phyloP scores from a whole-genome alignment of 2,113 vertebrate genomes.

The Gallinago paraguaiae region DNA sequence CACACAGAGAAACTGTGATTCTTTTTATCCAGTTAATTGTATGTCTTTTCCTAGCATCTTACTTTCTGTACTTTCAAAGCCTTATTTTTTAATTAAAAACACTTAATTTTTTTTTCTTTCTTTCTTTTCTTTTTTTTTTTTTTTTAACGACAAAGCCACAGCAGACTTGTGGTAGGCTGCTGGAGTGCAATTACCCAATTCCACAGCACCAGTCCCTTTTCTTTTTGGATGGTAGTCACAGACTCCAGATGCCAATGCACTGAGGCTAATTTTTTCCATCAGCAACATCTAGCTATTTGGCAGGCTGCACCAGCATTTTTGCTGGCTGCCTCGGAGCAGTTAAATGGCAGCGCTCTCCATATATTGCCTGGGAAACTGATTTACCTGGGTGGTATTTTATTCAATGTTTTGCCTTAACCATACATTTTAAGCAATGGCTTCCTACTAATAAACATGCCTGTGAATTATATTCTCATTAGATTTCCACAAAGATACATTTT shows the following conservation, averaged over 20 bases:
- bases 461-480: conserved; percentile 22
- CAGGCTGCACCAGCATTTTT: conserved; percentile 26
- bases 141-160: not conserved
- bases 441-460: not conserved
- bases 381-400: conserved; percentile 48
- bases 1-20: not conserved
- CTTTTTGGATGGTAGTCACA: conserved; percentile 32
- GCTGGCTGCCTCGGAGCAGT: not conserved
- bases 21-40: not conserved
- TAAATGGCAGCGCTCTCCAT: not conserved
- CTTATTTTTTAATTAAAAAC: not conserved
- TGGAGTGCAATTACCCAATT: not conserved
- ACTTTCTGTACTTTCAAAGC: conserved; percentile 5
- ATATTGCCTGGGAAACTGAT: conserved; percentile 31
- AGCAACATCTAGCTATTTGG: conserved; percentile 48
- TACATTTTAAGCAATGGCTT: not conserved
- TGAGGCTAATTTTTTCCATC: conserved; percentile 61
- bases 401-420: not conserved
- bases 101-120: not conserved
- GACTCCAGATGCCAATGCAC: conserved; percentile 33
- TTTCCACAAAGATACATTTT: not conserved
- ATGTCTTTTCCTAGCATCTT: not conserved
- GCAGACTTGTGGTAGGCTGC: not conserved
- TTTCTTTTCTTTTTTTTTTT: not conserved
- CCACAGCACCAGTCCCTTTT: not conserved